These are phyloP conservation scores for Drosophila bifasciata DNA, from an alignment of 1,140 invertebrate species.

Conservation along the genomic window DNA sequence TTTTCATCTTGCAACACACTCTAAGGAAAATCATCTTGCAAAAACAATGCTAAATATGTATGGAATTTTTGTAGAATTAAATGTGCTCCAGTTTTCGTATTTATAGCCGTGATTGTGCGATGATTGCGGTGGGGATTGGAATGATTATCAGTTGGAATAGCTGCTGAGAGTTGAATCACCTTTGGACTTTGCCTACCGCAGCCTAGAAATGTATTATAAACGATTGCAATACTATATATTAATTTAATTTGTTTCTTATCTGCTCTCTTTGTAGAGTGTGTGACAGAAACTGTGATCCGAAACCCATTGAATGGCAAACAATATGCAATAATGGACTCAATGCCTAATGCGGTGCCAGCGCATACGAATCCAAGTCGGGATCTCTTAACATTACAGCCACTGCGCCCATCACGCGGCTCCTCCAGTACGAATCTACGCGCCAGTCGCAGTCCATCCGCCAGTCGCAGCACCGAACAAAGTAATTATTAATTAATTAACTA, in stretches of 20 bases:
- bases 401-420: conserved; percentile 62
- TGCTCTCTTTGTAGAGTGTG: conserved; percentile 57
- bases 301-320: conserved; percentile 56
- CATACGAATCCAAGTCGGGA: conserved; percentile 53
- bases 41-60: conserved; percentile 44
- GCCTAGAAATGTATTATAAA: conserved; percentile 35
- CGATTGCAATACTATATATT: conserved; percentile 22
- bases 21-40: background rate
- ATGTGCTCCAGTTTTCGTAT: conserved; percentile 49
- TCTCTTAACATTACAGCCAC: conserved; percentile 57
- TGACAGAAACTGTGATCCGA: conserved; percentile 12
- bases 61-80: conserved; percentile 34
- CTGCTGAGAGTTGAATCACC: conserved; percentile 58
- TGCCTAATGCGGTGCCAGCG: conserved; percentile 41
- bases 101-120: conserved; percentile 38
- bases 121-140: background rate
- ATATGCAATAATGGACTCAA: conserved; percentile 71
- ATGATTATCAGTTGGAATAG: conserved; percentile 57
- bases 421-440: conserved; percentile 70
- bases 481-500: conserved; percentile 48
- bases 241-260: conserved; percentile 11
- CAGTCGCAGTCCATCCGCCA: conserved; percentile 78
- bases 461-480: conserved; percentile 78
- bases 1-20: conserved; percentile 38
- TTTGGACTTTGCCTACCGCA: conserved; percentile 66